phyloP scores from a whole-genome alignment of 2,888 invertebrate species.

The Xestia c-nigrum region DNA sequence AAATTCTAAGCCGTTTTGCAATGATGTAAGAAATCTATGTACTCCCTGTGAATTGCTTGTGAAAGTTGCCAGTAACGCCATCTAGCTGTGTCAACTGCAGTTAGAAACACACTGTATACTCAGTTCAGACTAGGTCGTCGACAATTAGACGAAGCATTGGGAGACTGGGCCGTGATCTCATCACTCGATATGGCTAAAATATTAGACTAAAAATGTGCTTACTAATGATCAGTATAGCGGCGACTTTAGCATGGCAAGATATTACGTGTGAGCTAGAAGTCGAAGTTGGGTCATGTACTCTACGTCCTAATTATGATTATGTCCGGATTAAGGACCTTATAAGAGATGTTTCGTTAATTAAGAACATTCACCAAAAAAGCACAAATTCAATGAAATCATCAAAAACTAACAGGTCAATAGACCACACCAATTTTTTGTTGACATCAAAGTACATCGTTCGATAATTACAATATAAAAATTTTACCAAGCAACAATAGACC shows the following conservation, averaged over 20 bases:
- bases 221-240: not conserved
- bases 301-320: not conserved
- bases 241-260: not conserved
- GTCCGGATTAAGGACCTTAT: not conserved
- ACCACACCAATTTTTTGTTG: slow-evolving; percentile 48
- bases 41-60: not conserved
- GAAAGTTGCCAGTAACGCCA: slow-evolving; percentile 28
- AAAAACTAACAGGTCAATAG: slow-evolving; percentile 49
- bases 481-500: slow-evolving; percentile 67
- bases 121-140: not conserved
- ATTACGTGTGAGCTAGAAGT: not conserved
- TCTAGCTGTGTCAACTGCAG: slow-evolving; percentile 34
- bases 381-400: slow-evolving; percentile 10
- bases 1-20: not conserved
- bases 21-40: not conserved
- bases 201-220: not conserved
- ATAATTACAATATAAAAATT: slow-evolving; percentile 62
- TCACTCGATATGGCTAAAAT: not conserved
- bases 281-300: not conserved
- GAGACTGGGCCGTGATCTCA: not conserved
- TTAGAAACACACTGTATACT: not conserved
- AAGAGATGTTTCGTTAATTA: not conserved
- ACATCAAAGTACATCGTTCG: slow-evolving; percentile 50
- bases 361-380: not conserved
- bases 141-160: not conserved